phyloP scores from a whole-genome alignment of 2,797 vertebrate genomes.

The Dryobates pubescens region DNA sequence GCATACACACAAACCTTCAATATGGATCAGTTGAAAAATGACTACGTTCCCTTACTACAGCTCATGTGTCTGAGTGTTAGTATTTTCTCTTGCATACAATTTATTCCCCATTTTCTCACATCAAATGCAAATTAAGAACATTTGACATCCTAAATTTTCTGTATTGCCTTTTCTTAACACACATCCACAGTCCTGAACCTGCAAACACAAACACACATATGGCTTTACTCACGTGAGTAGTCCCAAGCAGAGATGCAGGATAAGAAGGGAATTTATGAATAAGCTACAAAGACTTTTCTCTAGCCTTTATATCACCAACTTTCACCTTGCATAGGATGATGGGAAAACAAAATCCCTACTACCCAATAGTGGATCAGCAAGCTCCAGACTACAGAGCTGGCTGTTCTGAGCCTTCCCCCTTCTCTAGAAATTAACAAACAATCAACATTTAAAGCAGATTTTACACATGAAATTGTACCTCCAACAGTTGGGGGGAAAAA shows the following conservation, averaged over 20 bases:
- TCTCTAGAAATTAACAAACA: not conserved
- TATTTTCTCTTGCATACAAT: not conserved
- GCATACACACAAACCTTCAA: not conserved
- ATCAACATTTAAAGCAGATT: not conserved
- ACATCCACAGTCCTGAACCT: constrained; percentile 54
- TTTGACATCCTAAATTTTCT: not conserved
- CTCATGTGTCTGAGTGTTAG: not conserved
- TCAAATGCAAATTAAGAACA: not conserved
- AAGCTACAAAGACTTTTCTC: constrained; percentile 32
- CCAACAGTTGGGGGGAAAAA: not conserved
- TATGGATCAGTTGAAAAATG: not conserved
- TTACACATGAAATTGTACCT: not conserved
- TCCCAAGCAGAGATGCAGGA: constrained; percentile 63
- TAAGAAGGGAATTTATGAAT: constrained; percentile 69
- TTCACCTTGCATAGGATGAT: not conserved
- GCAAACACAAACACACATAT: constrained; percentile 51
- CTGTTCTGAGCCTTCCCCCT: not conserved
- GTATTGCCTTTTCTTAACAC: not conserved
- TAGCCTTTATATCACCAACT: constrained; percentile 2
- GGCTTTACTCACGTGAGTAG: constrained; percentile 60
- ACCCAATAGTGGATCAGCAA: not conserved
- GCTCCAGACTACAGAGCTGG: not conserved
- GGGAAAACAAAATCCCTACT: not conserved
- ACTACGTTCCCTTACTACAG: not conserved
- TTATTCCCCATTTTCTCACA: not conserved